A percentile compares a stretch with the other conserved stretches of the same genome.
Conservation (phyloP, 2,797 vertebrate species). For the Argentina silus region DNA sequence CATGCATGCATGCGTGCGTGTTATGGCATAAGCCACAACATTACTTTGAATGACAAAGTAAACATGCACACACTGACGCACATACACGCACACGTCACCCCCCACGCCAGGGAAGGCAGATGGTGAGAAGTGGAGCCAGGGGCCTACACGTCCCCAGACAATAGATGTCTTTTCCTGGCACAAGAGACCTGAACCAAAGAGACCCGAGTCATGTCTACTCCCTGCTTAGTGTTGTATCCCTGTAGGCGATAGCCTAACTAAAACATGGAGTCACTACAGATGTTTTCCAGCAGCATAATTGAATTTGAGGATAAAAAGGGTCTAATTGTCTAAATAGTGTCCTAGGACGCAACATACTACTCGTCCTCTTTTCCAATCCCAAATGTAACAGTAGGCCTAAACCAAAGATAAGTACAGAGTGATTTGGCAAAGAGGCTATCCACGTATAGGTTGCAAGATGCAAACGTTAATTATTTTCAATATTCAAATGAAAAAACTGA, state of each 20-base stretch:
- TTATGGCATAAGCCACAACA: not conserved
- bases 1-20: constrained; percentile 32
- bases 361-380: too few relatives aligned
- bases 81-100: constrained; percentile 47
- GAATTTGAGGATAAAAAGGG: too few relatives aligned
- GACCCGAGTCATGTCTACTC: constrained; percentile 5
- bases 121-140: constrained; percentile 77
- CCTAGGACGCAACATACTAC: too few relatives aligned
- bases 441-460: too few relatives aligned
- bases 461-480: too few relatives aligned
- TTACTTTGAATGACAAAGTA: constrained; percentile 25
- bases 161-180: constrained; percentile 66
- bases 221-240: not conserved
- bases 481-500: not conserved
- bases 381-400: too few relatives aligned
- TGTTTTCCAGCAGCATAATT: too few relatives aligned
- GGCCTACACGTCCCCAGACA: constrained; percentile 72
- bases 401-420: too few relatives aligned
- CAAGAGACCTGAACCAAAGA: constrained; percentile 51
- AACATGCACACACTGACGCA: constrained; percentile 21
- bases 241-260: too few relatives aligned
- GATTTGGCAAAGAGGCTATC: too few relatives aligned
- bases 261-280: too few relatives aligned
- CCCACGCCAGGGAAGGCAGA: constrained; percentile 78
- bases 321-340: too few relatives aligned